Conservation (phyloP, 2,888 invertebrate genomes). For the Itoplectis maculator region DNA sequence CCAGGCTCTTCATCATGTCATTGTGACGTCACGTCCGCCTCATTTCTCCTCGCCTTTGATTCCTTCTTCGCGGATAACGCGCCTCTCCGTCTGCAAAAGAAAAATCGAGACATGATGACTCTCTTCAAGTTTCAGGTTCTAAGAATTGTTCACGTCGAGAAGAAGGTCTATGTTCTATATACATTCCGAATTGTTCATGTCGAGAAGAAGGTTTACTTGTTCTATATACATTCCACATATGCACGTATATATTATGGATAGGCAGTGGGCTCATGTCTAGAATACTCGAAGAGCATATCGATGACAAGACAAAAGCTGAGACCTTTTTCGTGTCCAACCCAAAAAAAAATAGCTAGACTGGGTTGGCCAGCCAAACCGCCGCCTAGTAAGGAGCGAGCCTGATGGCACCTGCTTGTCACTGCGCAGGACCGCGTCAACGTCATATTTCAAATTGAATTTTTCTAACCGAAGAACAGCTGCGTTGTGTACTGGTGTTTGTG, state of each 20-base stretch:
- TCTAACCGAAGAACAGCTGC: conserved; percentile 39
- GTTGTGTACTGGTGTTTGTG: neutral
- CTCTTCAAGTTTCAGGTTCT: conserved; percentile 2
- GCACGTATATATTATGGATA: neutral
- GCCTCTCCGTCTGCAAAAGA: conserved; percentile 59
- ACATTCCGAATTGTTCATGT: neutral
- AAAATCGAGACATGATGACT: conserved; percentile 1
- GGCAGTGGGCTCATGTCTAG: neutral
- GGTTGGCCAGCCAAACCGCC: neutral
- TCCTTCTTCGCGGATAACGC: conserved; percentile 73
- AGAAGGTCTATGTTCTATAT: neutral
- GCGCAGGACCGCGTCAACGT: conserved; percentile 51
- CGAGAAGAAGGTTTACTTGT: neutral
- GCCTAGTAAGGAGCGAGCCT: conserved; percentile 3
- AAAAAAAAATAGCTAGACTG: neutral
- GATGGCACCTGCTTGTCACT: conserved; percentile 46
- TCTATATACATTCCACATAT: neutral
- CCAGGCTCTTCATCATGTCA: conserved; percentile 87
- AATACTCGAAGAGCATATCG: conserved; percentile 12
- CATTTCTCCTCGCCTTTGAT: conserved; percentile 81
- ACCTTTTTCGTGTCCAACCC: neutral
- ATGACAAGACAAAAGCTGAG: conserved; percentile 22
- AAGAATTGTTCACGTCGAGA: neutral
- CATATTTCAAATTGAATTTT: conserved; percentile 63
- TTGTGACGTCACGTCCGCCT: conserved; percentile 86